Evolutionary conservation across 2,797 vertebrate species (phyloP).

Genomic region (Sebastes dallii): DNA sequence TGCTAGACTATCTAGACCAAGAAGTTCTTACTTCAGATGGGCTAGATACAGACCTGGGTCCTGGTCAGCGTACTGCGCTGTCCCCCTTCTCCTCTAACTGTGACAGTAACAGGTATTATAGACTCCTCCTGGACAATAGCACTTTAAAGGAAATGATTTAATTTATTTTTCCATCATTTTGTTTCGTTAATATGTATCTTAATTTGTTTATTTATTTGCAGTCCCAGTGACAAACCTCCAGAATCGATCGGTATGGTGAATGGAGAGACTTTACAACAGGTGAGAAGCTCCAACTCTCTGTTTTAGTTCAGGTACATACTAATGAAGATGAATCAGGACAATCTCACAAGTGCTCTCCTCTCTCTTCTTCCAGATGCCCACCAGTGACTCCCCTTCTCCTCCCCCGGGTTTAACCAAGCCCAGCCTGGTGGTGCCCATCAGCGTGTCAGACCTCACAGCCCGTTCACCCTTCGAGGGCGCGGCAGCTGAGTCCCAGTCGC

Average conservation of each 20-base stretch:
- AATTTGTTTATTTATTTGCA: slow-evolving; percentile 58
- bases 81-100: slow-evolving; percentile 85
- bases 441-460: slow-evolving; percentile 91
- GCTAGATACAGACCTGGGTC: slow-evolving; percentile 83
- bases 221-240: slow-evolving; percentile 95
- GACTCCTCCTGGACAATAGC: accelerated
- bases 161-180: background rate
- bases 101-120: slow-evolving; percentile 81
- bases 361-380: slow-evolving; percentile 82
- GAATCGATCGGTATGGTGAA: slow-evolving; percentile 95
- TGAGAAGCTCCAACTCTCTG: slow-evolving; percentile 61
- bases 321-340: background rate
- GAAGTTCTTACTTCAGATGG: slow-evolving; percentile 90
- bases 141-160: background rate
- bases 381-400: slow-evolving; percentile 95
- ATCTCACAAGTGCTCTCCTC: slow-evolving; percentile 45
- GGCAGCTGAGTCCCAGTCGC: slow-evolving; percentile 95
- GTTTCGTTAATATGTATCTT: background rate
- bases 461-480: slow-evolving; percentile 96
- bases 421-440: slow-evolving; percentile 92
- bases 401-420: slow-evolving; percentile 94
- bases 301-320: background rate
- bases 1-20: slow-evolving; percentile 92
- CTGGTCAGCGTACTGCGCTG: slow-evolving; percentile 84
- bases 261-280: slow-evolving; percentile 95